Conservation (phyloP, 2,113 vertebrate genomes). For the Geothlypis trichas region DNA sequence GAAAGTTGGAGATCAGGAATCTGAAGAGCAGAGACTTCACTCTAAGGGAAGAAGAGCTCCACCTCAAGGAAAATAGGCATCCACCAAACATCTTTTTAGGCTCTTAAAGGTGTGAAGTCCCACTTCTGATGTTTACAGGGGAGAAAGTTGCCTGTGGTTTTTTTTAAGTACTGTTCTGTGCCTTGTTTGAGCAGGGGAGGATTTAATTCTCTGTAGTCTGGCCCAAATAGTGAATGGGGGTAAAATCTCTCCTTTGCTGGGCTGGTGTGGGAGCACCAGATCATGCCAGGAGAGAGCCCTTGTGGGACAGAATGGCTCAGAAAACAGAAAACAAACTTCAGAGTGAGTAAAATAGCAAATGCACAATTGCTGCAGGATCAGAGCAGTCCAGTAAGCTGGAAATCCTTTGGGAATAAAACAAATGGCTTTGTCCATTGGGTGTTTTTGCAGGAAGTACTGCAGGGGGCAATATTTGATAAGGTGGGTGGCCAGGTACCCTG, state of each 20-base stretch:
- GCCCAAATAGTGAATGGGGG: not conserved
- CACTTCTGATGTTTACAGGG: not conserved
- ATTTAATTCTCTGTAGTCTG: not conserved
- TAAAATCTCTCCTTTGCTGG: not conserved
- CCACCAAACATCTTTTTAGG: not conserved
- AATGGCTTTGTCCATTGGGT: not conserved
- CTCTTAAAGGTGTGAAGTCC: not conserved
- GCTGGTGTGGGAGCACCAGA: not conserved
- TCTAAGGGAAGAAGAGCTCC: not conserved
- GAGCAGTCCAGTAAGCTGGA: not conserved
- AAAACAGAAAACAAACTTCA: not conserved
- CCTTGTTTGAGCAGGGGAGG: not conserved
- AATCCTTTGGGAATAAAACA: not conserved
- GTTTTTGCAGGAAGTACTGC: conserved; percentile 25
- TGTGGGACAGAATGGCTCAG: not conserved
- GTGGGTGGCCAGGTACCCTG: not conserved
- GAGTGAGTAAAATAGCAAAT: not conserved
- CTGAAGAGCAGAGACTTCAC: not conserved
- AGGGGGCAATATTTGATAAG: conserved; percentile 73
- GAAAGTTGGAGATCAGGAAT: not conserved
- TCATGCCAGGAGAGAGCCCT: not conserved
- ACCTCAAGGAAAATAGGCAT: not conserved
- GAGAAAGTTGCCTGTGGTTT: not conserved
- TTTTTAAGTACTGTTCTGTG: not conserved
- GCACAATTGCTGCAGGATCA: not conserved